A percentile compares a stretch with the other conserved stretches of the same genome.
These are phyloP conservation scores for Fregetta grallaria DNA, from an alignment of 2,113 vertebrate genomes.

Conservation along the genomic window DNA sequence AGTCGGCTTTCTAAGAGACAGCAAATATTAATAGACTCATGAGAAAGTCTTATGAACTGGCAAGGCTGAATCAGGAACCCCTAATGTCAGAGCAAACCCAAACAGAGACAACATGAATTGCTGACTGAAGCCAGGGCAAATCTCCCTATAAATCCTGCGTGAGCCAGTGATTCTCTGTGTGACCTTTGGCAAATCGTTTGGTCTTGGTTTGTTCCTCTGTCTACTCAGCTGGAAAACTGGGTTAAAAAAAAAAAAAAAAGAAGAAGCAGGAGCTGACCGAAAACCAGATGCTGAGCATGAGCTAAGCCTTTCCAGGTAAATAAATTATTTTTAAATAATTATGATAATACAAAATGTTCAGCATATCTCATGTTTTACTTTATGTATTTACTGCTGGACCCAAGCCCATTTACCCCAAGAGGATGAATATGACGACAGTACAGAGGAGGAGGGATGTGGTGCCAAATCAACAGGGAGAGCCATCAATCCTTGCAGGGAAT, in stretches of 20 bases:
- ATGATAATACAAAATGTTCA: not conserved
- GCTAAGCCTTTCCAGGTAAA: slow-evolving; percentile 54
- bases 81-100: slow-evolving; percentile 24
- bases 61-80: slow-evolving; percentile 12
- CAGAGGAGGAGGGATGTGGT: not conserved
- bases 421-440: not conserved
- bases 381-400: not conserved
- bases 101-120: slow-evolving; percentile 31
- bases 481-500: slow-evolving; percentile 7
- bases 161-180: slow-evolving; percentile 23
- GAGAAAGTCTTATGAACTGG: slow-evolving; percentile 28
- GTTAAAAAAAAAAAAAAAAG: not conserved
- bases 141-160: slow-evolving; percentile 39
- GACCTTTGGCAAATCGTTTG: slow-evolving; percentile 53
- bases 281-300: slow-evolving; percentile 46
- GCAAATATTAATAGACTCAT: slow-evolving; percentile 29
- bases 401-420: not conserved
- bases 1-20: not conserved
- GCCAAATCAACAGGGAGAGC: slow-evolving; percentile 13
- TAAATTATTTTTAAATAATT: slow-evolving; percentile 31
- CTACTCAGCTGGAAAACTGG: slow-evolving; percentile 56
- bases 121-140: slow-evolving; percentile 42
- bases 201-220: slow-evolving; percentile 60
- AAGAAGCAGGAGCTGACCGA: not conserved
- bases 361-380: not conserved